phyloP scores from a whole-genome alignment of 2,888 invertebrate species.

The Notodonta dromedarius region DNA sequence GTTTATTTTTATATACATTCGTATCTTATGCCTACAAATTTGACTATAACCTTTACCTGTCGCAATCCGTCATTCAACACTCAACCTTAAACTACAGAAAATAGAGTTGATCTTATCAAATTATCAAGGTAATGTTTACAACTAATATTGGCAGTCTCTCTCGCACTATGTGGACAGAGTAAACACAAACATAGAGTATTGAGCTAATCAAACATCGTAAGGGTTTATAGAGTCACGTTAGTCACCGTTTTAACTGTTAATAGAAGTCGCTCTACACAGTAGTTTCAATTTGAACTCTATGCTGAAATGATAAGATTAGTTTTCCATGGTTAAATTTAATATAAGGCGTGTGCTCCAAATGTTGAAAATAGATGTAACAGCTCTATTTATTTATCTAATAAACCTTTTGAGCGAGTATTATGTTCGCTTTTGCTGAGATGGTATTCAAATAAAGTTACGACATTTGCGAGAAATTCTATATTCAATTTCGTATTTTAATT shows the following conservation, averaged over 20 bases:
- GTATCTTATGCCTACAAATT: constrained; percentile 18
- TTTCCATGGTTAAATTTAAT: constrained; percentile 13
- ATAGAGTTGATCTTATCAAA: constrained; percentile 25
- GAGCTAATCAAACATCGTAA: constrained; percentile 59
- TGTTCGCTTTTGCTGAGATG: not conserved
- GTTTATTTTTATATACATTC: constrained; percentile 1
- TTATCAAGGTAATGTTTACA: constrained; percentile 34
- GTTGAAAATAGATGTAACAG: constrained; percentile 20
- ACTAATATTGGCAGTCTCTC: constrained; percentile 48
- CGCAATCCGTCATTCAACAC: constrained; percentile 10
- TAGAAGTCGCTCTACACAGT: constrained; percentile 17
- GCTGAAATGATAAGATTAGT: not conserved
- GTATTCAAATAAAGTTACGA: not conserved
- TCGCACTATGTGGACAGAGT: constrained; percentile 44
- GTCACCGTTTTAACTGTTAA: constrained; percentile 38
- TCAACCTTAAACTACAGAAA: not conserved
- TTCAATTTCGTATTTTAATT: not conserved
- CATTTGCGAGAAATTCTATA: not conserved
- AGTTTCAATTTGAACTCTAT: constrained; percentile 21
- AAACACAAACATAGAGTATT: constrained; percentile 58
- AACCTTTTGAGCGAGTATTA: constrained; percentile 2
- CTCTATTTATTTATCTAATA: constrained; percentile 27
- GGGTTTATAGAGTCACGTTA: constrained; percentile 50
- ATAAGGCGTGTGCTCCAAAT: constrained; percentile 8
- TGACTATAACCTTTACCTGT: constrained; percentile 12